Evolutionary conservation across 2,888 invertebrate species (phyloP).

Genomic region (Abrostola triplasia): DNA sequence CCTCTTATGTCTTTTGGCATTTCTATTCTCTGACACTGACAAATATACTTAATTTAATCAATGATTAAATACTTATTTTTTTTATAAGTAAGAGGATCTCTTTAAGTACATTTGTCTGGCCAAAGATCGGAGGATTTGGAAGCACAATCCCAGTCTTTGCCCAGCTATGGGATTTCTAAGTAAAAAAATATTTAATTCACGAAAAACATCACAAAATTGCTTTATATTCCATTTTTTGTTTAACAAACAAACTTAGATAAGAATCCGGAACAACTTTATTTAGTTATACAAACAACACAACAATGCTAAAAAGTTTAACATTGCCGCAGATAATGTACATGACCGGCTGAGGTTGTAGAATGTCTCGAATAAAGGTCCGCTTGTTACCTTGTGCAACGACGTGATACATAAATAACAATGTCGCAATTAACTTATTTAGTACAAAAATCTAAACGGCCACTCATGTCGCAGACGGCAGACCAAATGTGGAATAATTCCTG

Average conservation of each 20-base stretch:
- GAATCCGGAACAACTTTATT: not conserved
- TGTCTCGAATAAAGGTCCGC: conserved; percentile 52
- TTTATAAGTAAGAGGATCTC: too few relatives aligned
- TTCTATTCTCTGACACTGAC: too few relatives aligned
- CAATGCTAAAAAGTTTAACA: conserved; percentile 37
- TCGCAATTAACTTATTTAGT: conserved; percentile 17
- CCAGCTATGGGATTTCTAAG: too few relatives aligned
- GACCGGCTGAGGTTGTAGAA: conserved; percentile 53
- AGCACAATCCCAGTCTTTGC: too few relatives aligned
- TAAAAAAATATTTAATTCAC: too few relatives aligned
- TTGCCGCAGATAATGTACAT: conserved; percentile 31
- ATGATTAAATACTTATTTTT: too few relatives aligned
- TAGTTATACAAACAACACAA: conserved; percentile 7
- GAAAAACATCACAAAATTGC: too few relatives aligned
- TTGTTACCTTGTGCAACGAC: conserved; percentile 46
- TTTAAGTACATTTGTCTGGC: too few relatives aligned
- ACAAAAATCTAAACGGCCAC: conserved; percentile 13
- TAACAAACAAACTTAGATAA: not conserved
- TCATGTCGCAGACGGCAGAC: conserved; percentile 10
- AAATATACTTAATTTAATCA: too few relatives aligned
- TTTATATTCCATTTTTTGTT: not conserved
- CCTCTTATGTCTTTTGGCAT: too few relatives aligned
- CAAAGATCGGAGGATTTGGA: too few relatives aligned
- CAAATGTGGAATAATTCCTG: conserved; percentile 45
- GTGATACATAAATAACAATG: conserved; percentile 45